Evolutionary conservation across 2,888 invertebrate species (phyloP).

Genomic region (Lysandra bellargus): DNA sequence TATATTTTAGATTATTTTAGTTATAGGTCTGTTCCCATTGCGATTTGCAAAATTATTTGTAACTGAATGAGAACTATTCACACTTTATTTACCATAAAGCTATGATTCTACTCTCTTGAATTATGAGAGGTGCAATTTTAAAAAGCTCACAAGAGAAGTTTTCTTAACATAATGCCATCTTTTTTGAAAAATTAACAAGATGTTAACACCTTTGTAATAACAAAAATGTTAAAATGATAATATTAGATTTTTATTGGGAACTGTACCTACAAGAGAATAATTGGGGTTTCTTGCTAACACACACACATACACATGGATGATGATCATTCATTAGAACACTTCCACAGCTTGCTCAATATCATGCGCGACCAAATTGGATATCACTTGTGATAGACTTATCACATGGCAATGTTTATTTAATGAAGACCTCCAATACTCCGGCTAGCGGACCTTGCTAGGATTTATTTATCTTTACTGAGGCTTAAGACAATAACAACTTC

Average conservation of each 20-base stretch:
- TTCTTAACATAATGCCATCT: background rate
- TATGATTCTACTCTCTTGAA: background rate
- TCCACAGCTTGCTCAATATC: background rate
- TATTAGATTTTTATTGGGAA: background rate
- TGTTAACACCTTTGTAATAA: background rate
- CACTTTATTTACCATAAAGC: background rate
- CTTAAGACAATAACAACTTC: slow-evolving; percentile 9
- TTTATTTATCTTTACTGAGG: slow-evolving; percentile 3
- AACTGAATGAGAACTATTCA: background rate
- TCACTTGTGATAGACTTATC: slow-evolving; percentile 16
- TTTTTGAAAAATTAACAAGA: background rate
- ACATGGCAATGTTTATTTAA: slow-evolving; percentile 26
- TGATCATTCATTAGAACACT: background rate
- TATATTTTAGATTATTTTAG: slow-evolving; percentile 23
- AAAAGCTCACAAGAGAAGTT: background rate
- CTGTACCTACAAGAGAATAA: background rate
- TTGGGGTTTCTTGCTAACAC: background rate
- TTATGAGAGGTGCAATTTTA: background rate
- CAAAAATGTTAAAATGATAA: background rate
- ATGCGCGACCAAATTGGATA: background rate
- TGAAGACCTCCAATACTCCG: slow-evolving; percentile 14
- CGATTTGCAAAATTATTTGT: background rate
- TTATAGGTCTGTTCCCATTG: background rate
- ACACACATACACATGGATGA: background rate
- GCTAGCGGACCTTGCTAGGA: background rate